Percentiles rank a stretch among this genome's conserved stretches.
phyloP scores from a whole-genome alignment of 1,140 invertebrate species.

The Orchesella cincta region DNA sequence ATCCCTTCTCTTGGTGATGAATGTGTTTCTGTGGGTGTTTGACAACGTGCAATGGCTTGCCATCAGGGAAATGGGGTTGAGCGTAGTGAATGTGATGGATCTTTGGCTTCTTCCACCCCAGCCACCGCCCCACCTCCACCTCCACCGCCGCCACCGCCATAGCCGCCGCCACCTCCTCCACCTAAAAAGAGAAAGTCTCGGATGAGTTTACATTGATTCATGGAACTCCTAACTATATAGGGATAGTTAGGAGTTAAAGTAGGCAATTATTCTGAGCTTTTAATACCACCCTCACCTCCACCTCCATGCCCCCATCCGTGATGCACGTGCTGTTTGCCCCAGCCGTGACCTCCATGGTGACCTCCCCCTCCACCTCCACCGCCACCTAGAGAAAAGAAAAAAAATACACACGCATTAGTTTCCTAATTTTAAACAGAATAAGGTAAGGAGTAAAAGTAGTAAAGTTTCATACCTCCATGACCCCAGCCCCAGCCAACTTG shows the following conservation, averaged over 20 bases:
- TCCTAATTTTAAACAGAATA: too few species aligned
- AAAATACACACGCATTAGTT: too few species aligned
- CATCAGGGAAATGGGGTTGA: constrained; percentile 18
- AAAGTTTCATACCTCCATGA: too few species aligned
- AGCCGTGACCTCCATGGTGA: constrained; percentile 5
- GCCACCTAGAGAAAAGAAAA: too few species aligned
- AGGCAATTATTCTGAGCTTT: too few species aligned
- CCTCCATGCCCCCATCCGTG: constrained; percentile 24
- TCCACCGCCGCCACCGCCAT: constrained; percentile 23
- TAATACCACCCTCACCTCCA: neutral
- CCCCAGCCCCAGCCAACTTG: constrained; percentile 4
- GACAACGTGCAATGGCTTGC: constrained; percentile 15
- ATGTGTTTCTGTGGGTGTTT: constrained; percentile 3
- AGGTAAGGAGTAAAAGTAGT: too few species aligned
- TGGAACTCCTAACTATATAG: too few species aligned
- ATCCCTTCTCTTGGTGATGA: neutral
- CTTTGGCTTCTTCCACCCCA: constrained; percentile 27
- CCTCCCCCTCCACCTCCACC: constrained; percentile 24
- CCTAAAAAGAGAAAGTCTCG: too few species aligned
- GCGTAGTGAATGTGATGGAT: constrained; percentile 27
- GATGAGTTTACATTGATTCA: too few species aligned
- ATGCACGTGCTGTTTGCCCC: constrained; percentile 16
- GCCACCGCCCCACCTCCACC: constrained; percentile 32
- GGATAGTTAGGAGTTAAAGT: too few species aligned
- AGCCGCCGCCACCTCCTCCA: constrained; percentile 1